Base-by-base conservation (phyloP, 2,113 vertebrate genomes). In the Ascaphus truei region DNA sequence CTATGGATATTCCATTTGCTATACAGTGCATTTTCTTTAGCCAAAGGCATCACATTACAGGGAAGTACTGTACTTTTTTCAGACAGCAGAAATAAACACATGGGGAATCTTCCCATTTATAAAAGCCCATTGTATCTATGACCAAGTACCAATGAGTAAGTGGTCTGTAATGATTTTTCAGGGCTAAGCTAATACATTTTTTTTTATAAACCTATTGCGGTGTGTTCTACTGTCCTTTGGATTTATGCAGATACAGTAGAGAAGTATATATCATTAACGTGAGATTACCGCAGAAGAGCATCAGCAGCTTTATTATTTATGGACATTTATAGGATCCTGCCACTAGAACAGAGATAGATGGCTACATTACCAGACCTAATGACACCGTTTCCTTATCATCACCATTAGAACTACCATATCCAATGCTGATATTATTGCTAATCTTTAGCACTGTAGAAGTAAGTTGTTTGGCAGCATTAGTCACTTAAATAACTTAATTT, bases 181-280 rank as follows among this genome's bases (percentile, higher is more conserved):
- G 45, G 53, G 50, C 30, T 63, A 73, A 57, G 55, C 48, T 51
- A 37, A 73, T 76, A 76, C 33, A 72, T 66, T 79, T 50, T 51
- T 75, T 71, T 82, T 78, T 77, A 82, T 75, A 73, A 76, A 78
- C 39, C 33, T 51, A 63, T 73, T 80, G 71, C 74, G 73, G 58
- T 52, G 59, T 77, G 72, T 48, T 71, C 43, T 74, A 72, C 79
- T 48, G 69, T 64, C 71, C 36, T 61, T 36, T 39, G 73, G 55
- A 79, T 83, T 80, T 82, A 83, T 73, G 74, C 60, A 68, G 66
- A 73, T 43, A 13, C 11, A 41, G 33, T 29, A 15, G 50, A 50
- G 37, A 47, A 34, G 75, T 79, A 79, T 74, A 73, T 20, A 75
- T 69, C 61, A 68, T 79, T 73, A 80, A 36, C 57, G 20, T 55